Conservation (phyloP, 2,888 invertebrate species). For the Melinaea marsaeus region DNA sequence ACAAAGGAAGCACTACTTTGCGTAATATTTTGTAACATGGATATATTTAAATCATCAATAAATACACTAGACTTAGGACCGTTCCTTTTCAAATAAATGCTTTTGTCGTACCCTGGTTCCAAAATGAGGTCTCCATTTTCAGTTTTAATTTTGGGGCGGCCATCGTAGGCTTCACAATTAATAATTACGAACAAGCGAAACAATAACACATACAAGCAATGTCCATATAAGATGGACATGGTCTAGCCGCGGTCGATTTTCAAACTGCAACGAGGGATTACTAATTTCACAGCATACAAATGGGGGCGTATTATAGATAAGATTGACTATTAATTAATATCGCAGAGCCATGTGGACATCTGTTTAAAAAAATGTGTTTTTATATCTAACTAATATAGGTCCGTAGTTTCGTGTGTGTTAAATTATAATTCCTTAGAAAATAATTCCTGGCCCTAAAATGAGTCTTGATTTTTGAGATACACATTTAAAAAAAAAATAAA, state of each 20-base stretch:
- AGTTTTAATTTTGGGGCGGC: constrained; percentile 73
- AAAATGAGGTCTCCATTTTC: constrained; percentile 88
- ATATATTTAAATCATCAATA: constrained; percentile 83
- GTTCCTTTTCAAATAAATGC: constrained; percentile 84
- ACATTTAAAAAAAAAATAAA: no score
- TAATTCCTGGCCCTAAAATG: no score
- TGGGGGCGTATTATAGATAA: constrained; percentile 4
- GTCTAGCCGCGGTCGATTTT: neutral
- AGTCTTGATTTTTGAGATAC: no score
- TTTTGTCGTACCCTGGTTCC: constrained; percentile 85
- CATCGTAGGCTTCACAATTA: constrained; percentile 79
- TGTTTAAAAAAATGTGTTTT: neutral
- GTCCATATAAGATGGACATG: neutral
- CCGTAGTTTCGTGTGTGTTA: neutral
- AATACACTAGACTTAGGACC: constrained; percentile 82
- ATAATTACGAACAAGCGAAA: constrained; percentile 24
- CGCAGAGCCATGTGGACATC: constrained; percentile 2
- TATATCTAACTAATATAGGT: neutral
- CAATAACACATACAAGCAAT: neutral
- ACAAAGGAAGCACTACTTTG: constrained; percentile 33
- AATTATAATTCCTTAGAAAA: no score
- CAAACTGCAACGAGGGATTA: neutral
- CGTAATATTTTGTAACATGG: constrained; percentile 56
- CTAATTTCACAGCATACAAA: neutral
- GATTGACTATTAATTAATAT: neutral